phyloP scores from a whole-genome alignment of 2,888 invertebrate genomes.

The Dicyrtomina minuta region DNA sequence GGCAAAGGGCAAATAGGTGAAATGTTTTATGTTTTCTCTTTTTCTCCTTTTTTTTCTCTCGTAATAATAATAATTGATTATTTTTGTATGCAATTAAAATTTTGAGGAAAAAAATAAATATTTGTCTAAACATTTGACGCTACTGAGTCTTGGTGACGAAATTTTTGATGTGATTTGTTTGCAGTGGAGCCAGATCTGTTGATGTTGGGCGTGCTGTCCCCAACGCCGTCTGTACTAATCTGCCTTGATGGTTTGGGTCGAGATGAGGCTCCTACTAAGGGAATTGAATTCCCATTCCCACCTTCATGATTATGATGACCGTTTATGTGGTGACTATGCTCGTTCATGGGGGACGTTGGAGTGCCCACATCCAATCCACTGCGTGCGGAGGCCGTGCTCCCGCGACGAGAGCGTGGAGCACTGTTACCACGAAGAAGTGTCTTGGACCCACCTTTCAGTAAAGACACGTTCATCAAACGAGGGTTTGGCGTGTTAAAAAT shows the following conservation, averaged over 20 bases:
- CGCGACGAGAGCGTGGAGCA: slow-evolving; percentile 44
- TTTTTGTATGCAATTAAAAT: background rate
- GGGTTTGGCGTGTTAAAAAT: slow-evolving; percentile 94
- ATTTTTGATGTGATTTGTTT: slow-evolving; percentile 25
- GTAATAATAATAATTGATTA: background rate
- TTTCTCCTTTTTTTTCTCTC: too few species aligned
- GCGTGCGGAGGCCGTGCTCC: slow-evolving; percentile 45
- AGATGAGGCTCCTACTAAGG: slow-evolving; percentile 25
- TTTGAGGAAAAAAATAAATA: background rate
- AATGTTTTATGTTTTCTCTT: too few species aligned
- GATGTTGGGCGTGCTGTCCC: slow-evolving; percentile 15
- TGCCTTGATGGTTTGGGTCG: slow-evolving; percentile 27
- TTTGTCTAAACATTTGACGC: slow-evolving; percentile 33
- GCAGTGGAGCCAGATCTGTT: background rate
- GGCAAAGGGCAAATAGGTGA: background rate
- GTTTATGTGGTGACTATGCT: background rate
- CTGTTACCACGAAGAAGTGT: slow-evolving; percentile 49
- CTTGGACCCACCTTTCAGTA: slow-evolving; percentile 50
- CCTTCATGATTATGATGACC: slow-evolving; percentile 9
- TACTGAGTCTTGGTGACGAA: slow-evolving; percentile 33
- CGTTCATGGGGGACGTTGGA: slow-evolving; percentile 17
- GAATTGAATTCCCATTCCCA: slow-evolving; percentile 10
- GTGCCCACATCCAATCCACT: slow-evolving; percentile 32
- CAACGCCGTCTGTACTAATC: slow-evolving; percentile 25
- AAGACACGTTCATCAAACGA: slow-evolving; percentile 74